Evolutionary conservation across 2,797 vertebrate species (phyloP), one percentile per base, ranked within the genome.

Genomic region (Danio kyathit): DNA sequence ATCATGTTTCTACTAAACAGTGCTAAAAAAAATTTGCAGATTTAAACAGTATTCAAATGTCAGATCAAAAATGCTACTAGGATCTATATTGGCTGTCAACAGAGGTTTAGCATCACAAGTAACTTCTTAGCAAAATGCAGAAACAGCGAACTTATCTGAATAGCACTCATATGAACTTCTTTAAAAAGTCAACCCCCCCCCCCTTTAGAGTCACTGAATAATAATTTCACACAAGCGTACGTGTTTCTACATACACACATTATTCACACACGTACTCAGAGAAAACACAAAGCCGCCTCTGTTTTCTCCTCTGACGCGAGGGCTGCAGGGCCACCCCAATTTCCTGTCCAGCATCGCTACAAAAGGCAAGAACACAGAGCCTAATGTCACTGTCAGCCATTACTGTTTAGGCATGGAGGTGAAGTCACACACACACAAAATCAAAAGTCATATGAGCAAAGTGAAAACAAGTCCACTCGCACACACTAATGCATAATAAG

Each of bases 241-340:
- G 41, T 38, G 64, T 57, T 52, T 72, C 38, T 69, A 71, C 76
- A 43, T 59, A 76, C 46, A 65, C 76, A 70, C 73, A 69, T 80
- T 65, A 82, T 72, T 64, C 70, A 64, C 72, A 67, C 71, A 59
- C 59, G 54, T 52, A 72, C 48, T 65, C 83, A 75, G 66, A 48
- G 86, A 71, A 88, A 87, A 89, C 91, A 94, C 91, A 94, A 95
- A 95, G 88, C 83, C 84, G 90, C 86, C 91, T 95, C 91, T 95
- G 90, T 94, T 92, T 90, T 90, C 81, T 79, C 88, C 88, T 89
- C 89, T 92, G 89, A 91, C 89, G 89, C 82, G 88, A 91, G 41
- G 83, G 59, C 87, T 84, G 48, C 89, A 87, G 89, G 93, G 90
- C 91, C 91, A 91, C 87, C 85, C 82, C 56, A 90, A 72, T 78